Base-by-base conservation (phyloP, 2,113 vertebrate species). In the Colinus virginianus region DNA sequence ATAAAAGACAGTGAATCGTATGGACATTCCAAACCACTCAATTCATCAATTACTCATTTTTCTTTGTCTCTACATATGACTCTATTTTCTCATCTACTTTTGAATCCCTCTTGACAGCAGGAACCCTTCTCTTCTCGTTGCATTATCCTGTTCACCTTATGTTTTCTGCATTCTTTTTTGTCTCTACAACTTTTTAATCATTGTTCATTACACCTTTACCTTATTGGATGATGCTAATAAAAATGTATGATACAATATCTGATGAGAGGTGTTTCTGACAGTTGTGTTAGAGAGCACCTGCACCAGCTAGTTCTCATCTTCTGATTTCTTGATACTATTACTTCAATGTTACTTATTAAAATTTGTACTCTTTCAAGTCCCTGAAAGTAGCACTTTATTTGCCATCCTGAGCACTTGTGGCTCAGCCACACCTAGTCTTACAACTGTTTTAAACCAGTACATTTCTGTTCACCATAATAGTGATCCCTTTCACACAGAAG, bases 401-500 rank as follows among this genome's bases (percentile, higher is more conserved):
- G 88, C 71, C 90, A 93, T 72, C 74, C 30, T 70, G 80, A 92
- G 38, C 61, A 95, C 58, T 82, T 80, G 87, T 75, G 92, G 90
- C 90, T 87, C 92, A 95, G 93, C 64, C 93, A 79, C 93, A 85
- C 88, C 63, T 49, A 34, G 21, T 67, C 86, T 80, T 36, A 38
- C 3, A 70, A 83, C 90, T 48, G 93, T 94, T 95, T 87, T 42
- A 91, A 96, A 91, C 0, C 20, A 68, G 59, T 48, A 91, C 83
- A 58, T 78, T 77, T 62, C 75, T 78, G 83, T 79, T 97, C 72
- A 84, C 64, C 72, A 95, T 71, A 91, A 75, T 19, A 93, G 87
- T 63, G 88, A 92, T 84, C 85, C 64, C 87, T 78, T 95, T 96
- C 94, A 95, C 90, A 78, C 11, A 92, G 93, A 36, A 96, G 93